Evolutionary conservation across 2,888 invertebrate species (phyloP).

Genomic region (Papilio protenor): DNA sequence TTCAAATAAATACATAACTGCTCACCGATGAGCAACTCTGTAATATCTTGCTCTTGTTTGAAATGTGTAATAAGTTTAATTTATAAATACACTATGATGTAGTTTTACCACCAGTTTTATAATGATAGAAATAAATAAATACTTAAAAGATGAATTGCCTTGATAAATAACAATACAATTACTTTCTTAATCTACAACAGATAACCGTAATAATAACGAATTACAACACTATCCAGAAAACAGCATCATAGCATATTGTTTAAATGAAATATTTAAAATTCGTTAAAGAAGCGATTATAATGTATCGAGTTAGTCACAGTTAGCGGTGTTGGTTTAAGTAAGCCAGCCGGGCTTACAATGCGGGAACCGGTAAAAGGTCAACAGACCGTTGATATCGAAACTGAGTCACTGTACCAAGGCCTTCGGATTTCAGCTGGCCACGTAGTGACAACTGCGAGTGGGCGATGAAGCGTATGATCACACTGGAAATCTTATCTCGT

Average conservation of each 20-base stretch:
- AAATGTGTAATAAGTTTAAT: background rate
- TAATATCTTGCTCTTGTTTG: background rate
- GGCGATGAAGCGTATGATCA: slow-evolving; percentile 59
- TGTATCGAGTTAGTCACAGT: slow-evolving; percentile 29
- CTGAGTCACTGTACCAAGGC: slow-evolving; percentile 82
- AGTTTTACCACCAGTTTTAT: background rate
- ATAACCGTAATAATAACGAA: no score
- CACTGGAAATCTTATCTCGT: slow-evolving; percentile 43
- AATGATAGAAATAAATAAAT: no score
- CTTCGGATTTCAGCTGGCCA: slow-evolving; percentile 71
- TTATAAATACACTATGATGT: background rate
- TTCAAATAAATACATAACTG: slow-evolving; percentile 4
- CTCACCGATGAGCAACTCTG: background rate
- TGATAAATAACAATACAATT: background rate
- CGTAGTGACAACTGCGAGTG: slow-evolving; percentile 56
- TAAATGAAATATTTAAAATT: background rate
- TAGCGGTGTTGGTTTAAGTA: slow-evolving; percentile 46
- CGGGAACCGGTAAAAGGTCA: slow-evolving; percentile 77
- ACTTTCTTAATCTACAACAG: background rate
- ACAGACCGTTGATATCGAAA: slow-evolving; percentile 79
- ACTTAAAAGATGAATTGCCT: background rate
- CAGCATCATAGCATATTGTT: background rate
- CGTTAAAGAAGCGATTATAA: slow-evolving; percentile 12
- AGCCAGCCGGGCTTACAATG: slow-evolving; percentile 64
- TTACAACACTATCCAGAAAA: background rate